Base-by-base conservation (phyloP, 2,888 invertebrate genomes). In the Blastobasis adustella region DNA sequence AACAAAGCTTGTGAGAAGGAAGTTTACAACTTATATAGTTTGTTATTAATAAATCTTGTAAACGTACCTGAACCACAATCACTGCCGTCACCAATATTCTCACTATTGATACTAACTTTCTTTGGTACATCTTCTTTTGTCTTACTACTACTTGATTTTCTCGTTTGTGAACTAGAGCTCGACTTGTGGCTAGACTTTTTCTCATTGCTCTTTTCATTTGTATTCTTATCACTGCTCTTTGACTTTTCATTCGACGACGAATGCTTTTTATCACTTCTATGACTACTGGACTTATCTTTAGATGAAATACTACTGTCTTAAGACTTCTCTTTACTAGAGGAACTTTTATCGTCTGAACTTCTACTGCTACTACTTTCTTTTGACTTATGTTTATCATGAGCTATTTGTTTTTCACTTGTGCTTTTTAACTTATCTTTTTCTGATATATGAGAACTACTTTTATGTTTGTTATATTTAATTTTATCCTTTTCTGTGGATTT, bases 31-130 rank as follows among this genome's bases (percentile, higher is more conserved):
- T 23, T 23, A 23, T 23, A 42, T 5, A 10, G 4, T 23, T 23
- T 23, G 23, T 23, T 23, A 23, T 23, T 3, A 23, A 23, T 23
- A 3, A 3, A 23, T 23, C 1, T 5, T 45, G 6, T 4, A 47
- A 10, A 41, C 58, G 69, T 76, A 91, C 91, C 91, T 79, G 92
- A 93, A 51, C 90, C 90, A 64, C 91, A 92, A 71, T 93, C 93
- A 55, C 95, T 94, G 49, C 93, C 92, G 65, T 91, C 23, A 23
- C 23, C 91, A 51, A 91, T 91, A 56, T 80, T 85, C 46, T 82
- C 78, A 55, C 65, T 65, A 55, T 60, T 58, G 50, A 58, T 55
- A 53, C 55, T 73, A 51, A 63, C 85, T 73, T 81, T 85, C 82
- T 86, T 86, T 82, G 85, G 84, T 79, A 72, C 76, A 23, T 23